Conservation (phyloP, 2,113 vertebrate species). For the Hiodon alosoides region DNA sequence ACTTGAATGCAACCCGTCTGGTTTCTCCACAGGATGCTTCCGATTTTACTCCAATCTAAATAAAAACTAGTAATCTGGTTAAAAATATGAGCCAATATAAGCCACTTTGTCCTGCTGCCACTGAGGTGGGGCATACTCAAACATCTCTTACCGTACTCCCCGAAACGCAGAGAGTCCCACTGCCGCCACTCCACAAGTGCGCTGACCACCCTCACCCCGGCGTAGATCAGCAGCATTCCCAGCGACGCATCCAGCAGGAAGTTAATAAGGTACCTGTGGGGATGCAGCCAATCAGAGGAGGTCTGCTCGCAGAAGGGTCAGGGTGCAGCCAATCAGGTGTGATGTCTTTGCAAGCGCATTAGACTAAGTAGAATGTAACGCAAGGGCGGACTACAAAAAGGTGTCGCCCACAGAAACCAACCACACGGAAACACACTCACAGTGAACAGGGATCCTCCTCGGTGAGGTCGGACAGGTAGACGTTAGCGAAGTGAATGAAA, state of each 20-base stretch:
- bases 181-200: constrained; percentile 91
- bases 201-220: constrained; percentile 78
- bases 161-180: constrained; percentile 94
- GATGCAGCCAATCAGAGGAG: constrained; percentile 2
- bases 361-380: neutral
- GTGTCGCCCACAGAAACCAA: neutral
- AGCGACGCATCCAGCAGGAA: constrained; percentile 91
- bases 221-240: constrained; percentile 95
- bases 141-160: constrained; percentile 83
- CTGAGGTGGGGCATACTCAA: too few species aligned
- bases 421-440: constrained; percentile 65
- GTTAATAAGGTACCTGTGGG: constrained; percentile 90
- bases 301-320: neutral
- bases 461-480: constrained; percentile 92
- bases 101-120: neutral
- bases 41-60: neutral
- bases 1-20: too few species aligned
- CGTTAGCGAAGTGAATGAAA: constrained; percentile 98
- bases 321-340: neutral
- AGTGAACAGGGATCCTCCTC: constrained; percentile 95
- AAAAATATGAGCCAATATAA: neutral
- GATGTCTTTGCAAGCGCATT: neutral
- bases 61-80: neutral
- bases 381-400: neutral
- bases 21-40: too few species aligned